A percentile compares a stretch with the other conserved stretches of the same genome.
Evolutionary conservation across 2,888 invertebrate genomes (phyloP).

Genomic region (Drosophila mercatorum): DNA sequence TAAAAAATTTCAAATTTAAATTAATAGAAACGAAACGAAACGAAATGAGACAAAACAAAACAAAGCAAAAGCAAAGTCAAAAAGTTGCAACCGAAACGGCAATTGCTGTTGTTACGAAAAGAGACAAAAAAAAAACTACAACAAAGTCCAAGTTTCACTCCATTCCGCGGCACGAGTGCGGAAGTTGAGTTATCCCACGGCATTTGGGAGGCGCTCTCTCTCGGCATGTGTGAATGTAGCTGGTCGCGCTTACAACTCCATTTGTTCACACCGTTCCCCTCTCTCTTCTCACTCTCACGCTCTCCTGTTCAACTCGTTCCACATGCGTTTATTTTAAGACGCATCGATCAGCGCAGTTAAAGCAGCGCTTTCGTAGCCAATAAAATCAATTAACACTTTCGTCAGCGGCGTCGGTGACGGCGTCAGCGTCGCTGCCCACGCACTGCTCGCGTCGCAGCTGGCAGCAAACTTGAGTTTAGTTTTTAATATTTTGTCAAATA

Average conservation of each 20-base stretch:
- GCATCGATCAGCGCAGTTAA: conserved; percentile 38
- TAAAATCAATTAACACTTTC: conserved; percentile 79
- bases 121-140: conserved; percentile 57
- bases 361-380: conserved; percentile 47
- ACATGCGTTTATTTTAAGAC: conserved; percentile 25
- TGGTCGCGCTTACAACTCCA: conserved; percentile 60
- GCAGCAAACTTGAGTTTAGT: conserved; percentile 21
- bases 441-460: conserved; percentile 34
- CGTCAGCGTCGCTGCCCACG: conserved; percentile 59
- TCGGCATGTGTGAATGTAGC: conserved; percentile 30
- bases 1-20: conserved; percentile 78
- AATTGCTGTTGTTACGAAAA: conserved; percentile 70
- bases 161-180: conserved; percentile 74
- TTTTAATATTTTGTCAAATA: conserved; percentile 53
- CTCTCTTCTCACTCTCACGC: conserved; percentile 38
- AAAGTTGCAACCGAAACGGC: conserved; percentile 63
- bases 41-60: conserved; percentile 19
- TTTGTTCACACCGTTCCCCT: conserved; percentile 20
- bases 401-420: conserved; percentile 37
- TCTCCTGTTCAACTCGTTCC: conserved; percentile 45
- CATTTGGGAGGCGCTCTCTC: conserved; percentile 52
- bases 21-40: conserved; percentile 39
- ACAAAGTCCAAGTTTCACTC: conserved; percentile 72
- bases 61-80: conserved; percentile 4
- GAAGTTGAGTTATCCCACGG: conserved; percentile 74